Base-by-base conservation (phyloP, 2,797 vertebrate species). In the Pygocentrus nattereri region DNA sequence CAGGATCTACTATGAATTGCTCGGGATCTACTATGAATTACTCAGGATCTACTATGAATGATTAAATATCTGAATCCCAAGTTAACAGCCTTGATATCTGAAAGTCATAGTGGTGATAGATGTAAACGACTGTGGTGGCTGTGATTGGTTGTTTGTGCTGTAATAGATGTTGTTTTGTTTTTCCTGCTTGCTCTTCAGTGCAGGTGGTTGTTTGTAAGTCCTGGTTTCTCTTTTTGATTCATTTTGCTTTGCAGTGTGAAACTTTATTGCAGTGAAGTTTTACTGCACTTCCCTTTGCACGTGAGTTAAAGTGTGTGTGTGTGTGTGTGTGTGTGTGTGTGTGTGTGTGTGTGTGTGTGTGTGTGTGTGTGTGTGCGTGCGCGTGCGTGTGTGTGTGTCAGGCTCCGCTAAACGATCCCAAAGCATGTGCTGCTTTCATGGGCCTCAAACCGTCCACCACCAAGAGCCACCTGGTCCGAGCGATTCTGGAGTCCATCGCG, bases 401-500 rank as follows among this genome's bases (percentile, higher is more conserved):
- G 98, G 94, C 94, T 85, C 96, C 97, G 78, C 82, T 97, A 77
- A 96, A 97, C 82, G 98, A 97, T 84, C 96, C 96, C 0, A 95
- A 89, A 91, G 96, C 96, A 0, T 97, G 96, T 74, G 96, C 98
- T 64, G 97, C 97, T 59, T 95, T 99, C 79, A 95, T 96, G 96
- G 98, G 98, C 74, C 93, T 99, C 83, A 99, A 98, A 92, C 94
- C 96, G 62, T 95, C 97, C 2, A 97, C 96, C 68, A 97, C 89
- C 58, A 98, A 96, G 90, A 90, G 87, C 74, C 98, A 99, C 81
- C 94, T 99, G 11, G 95, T 99, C 21, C 94, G 98, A 69, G 96
- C 98, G 72, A 97, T 99, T 80, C 82, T 99, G 89, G 98, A 99
- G 89, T 97, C 98, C 0, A 41, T 98, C 6, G 96, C 96, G 44